A percentile compares a stretch with the other conserved stretches of the same genome.
phyloP scores from a whole-genome alignment of 2,113 vertebrate species.

The Corydoras sp. region DNA sequence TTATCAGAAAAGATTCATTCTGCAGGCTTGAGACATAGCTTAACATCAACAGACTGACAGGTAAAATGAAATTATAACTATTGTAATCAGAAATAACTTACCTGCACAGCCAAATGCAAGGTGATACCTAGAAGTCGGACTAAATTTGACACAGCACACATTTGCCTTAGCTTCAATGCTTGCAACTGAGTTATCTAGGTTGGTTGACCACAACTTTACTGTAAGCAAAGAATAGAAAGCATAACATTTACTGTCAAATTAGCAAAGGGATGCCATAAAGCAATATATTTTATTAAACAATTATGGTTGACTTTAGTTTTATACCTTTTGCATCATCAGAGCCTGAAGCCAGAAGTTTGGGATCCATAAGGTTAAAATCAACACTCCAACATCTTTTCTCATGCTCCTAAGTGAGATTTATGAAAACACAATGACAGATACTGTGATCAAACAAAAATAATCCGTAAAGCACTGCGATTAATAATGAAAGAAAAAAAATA shows the following conservation, averaged over 20 bases:
- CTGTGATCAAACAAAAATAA: background rate
- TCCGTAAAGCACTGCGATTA: no score
- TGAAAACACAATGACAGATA: background rate
- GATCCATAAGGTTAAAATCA: conserved; percentile 99
- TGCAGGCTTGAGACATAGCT: no score
- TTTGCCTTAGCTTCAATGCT: conserved; percentile 98
- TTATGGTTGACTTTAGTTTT: background rate
- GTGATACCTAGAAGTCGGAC: conserved; percentile 93
- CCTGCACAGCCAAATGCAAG: conserved; percentile 98
- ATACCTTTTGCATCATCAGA: conserved; percentile 99
- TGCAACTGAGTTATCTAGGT: conserved; percentile 96
- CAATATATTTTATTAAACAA: background rate
- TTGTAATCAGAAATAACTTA: conserved; percentile 45
- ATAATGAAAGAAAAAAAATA: no score
- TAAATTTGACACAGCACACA: conserved; percentile 98
- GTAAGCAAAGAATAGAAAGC: conserved; percentile 43
- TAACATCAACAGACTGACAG: no score
- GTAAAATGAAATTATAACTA: no score
- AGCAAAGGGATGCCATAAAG: background rate
- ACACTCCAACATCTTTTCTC: conserved; percentile 99
- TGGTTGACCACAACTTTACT: conserved; percentile 99
- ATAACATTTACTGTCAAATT: background rate
- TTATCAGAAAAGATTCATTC: no score
- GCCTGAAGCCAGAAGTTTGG: conserved; percentile 94
- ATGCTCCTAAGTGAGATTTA: conserved; percentile 73